These are phyloP conservation scores for Psilanteris sp. DNA, from an alignment of 1,140 invertebrate species.

Conservation along the genomic window DNA sequence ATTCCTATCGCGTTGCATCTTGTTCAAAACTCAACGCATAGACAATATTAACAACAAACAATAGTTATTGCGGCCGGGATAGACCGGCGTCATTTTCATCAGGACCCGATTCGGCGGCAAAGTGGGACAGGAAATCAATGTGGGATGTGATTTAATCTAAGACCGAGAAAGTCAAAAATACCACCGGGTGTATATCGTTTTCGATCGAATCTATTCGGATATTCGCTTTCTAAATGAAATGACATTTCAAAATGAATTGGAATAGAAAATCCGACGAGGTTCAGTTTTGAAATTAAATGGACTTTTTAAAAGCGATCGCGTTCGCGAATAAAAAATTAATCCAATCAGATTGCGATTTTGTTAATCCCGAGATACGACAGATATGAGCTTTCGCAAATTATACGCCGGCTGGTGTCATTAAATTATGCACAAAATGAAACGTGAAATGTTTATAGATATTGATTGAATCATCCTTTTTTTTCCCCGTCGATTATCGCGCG, in stretches of 20 bases:
- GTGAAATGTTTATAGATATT: too few species aligned
- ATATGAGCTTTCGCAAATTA: too few species aligned
- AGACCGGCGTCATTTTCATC: conserved; percentile 4
- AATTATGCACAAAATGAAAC: too few species aligned
- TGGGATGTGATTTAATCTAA: conserved; percentile 39
- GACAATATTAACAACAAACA: conserved; percentile 29
- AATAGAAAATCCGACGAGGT: conserved; percentile 6
- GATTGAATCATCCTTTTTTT: too few species aligned
- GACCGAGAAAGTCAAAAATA: conserved; percentile 50
- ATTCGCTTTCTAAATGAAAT: conserved; percentile 45
- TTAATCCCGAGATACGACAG: too few species aligned
- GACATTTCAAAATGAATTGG: conserved; percentile 30
- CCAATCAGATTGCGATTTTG: too few species aligned
- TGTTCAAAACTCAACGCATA: conserved; percentile 5
- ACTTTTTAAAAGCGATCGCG: not conserved
- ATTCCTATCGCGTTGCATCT: conserved; percentile 27
- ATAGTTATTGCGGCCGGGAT: conserved; percentile 9
- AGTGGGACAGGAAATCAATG: conserved; percentile 43
- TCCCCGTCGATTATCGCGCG: too few species aligned
- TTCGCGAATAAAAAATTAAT: too few species aligned
- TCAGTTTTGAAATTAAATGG: not conserved
- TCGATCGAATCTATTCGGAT: conserved; percentile 11
- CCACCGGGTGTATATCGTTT: not conserved
- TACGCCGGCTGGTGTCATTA: too few species aligned
- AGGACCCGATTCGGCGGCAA: conserved; percentile 3